Evolutionary conservation across 2,797 vertebrate species (phyloP).

Genomic region (Anableps anableps): DNA sequence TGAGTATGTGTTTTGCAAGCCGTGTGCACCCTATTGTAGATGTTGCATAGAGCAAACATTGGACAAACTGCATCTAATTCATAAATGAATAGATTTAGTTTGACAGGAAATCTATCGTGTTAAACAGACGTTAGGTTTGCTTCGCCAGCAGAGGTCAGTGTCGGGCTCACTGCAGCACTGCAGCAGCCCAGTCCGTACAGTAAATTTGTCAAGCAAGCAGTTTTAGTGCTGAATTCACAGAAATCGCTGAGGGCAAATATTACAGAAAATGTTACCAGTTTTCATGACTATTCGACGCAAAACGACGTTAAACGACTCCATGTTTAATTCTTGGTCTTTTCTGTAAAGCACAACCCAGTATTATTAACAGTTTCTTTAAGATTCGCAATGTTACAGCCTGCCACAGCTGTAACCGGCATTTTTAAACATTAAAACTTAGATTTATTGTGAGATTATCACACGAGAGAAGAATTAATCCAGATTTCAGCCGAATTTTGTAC

Average conservation of each 20-base stretch:
- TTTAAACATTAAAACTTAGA: neutral
- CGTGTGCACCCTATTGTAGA: neutral
- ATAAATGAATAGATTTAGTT: neutral
- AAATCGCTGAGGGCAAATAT: constrained; percentile 48
- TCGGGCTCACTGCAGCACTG: constrained; percentile 78
- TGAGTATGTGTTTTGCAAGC: neutral
- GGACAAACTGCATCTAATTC: neutral
- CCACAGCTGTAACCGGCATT: neutral
- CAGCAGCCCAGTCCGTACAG: constrained; percentile 75
- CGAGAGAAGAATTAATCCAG: neutral
- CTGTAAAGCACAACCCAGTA: neutral
- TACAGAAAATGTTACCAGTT: constrained; percentile 27
- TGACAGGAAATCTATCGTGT: neutral
- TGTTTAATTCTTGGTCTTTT: neutral
- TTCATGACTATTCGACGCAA: constrained; percentile 45
- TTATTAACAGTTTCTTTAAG: neutral
- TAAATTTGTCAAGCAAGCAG: constrained; percentile 84
- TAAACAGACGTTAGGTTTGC: neutral
- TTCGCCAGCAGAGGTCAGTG: constrained; percentile 65
- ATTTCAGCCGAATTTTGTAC: neutral
- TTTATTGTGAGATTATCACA: neutral
- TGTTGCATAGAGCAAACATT: neutral
- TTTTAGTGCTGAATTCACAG: constrained; percentile 82
- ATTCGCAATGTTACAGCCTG: neutral
- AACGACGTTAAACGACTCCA: neutral